phyloP scores from a whole-genome alignment of 2,113 vertebrate species.

The Cyphomyrus plagiostoma region DNA sequence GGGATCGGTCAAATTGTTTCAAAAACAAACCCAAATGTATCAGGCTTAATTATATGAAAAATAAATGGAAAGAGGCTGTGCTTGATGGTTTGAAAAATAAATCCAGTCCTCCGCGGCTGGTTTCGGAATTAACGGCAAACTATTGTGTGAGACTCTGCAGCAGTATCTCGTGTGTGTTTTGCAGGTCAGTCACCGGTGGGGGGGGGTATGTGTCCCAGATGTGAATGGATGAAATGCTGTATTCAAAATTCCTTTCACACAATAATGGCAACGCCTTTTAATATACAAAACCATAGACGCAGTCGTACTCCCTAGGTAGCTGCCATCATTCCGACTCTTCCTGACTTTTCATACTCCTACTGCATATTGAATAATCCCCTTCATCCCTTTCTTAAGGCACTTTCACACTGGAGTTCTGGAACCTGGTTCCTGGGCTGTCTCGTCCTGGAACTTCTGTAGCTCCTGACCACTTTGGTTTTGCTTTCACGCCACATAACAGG shows the following conservation, averaged over 20 bases:
- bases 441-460: neutral
- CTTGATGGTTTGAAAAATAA: constrained; percentile 18
- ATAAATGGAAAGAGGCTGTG: neutral
- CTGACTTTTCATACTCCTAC: neutral
- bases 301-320: neutral
- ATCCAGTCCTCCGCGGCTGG: neutral
- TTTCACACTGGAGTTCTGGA: neutral
- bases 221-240: neutral
- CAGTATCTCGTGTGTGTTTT: constrained; percentile 14
- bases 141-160: constrained; percentile 24
- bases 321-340: neutral
- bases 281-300: neutral
- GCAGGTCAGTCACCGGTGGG: neutral
- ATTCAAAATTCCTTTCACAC: neutral
- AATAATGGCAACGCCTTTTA: neutral
- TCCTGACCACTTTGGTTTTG: neutral
- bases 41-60: constrained; percentile 3
- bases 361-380: neutral
- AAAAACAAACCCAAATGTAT: constrained; percentile 44
- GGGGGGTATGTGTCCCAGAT: neutral
- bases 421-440: neutral
- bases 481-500: neutral
- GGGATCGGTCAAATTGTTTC: constrained; percentile 40
- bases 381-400: neutral
- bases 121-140: constrained; percentile 26